Conservation (phyloP, 1,140 invertebrate genomes). For the Kradibia gibbosae region DNA sequence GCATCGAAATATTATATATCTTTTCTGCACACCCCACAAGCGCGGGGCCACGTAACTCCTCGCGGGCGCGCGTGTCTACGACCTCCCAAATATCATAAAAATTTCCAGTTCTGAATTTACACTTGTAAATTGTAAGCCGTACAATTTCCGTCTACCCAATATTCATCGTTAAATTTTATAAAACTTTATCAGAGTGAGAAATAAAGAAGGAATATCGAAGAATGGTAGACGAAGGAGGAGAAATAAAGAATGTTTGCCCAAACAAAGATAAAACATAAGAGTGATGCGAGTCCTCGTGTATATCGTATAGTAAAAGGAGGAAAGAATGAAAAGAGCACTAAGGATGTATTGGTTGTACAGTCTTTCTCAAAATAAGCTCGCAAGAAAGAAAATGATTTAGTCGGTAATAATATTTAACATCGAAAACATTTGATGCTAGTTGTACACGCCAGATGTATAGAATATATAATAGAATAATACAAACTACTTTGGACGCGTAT, state of each 20-base stretch:
- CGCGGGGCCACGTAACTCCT: too few relatives aligned
- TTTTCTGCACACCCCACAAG: background rate
- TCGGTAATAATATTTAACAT: background rate
- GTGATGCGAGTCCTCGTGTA: slow-evolving; percentile 34
- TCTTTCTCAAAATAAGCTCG: slow-evolving; percentile 15
- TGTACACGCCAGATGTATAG: background rate
- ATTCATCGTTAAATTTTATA: slow-evolving; percentile 12
- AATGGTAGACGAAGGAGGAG: slow-evolving; percentile 29
- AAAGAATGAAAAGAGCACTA: slow-evolving; percentile 46
- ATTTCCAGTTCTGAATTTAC: slow-evolving; percentile 18
- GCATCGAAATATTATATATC: background rate
- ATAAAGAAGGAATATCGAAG: slow-evolving; percentile 23
- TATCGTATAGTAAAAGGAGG: slow-evolving; percentile 49
- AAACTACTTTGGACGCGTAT: background rate
- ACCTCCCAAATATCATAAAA: slow-evolving; percentile 57
- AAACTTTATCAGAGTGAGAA: slow-evolving; percentile 38
- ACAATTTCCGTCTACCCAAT: background rate
- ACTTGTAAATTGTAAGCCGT: background rate
- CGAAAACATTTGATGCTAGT: background rate
- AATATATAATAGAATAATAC: background rate
- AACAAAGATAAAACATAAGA: slow-evolving; percentile 48
- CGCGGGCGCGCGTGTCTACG: too few relatives aligned
- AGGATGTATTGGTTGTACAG: slow-evolving; percentile 38
- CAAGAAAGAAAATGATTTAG: background rate
- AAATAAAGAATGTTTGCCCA: slow-evolving; percentile 50